Evolutionary conservation across 2,113 vertebrate genomes (phyloP).

Genomic region (Pangasianodon gigas): DNA sequence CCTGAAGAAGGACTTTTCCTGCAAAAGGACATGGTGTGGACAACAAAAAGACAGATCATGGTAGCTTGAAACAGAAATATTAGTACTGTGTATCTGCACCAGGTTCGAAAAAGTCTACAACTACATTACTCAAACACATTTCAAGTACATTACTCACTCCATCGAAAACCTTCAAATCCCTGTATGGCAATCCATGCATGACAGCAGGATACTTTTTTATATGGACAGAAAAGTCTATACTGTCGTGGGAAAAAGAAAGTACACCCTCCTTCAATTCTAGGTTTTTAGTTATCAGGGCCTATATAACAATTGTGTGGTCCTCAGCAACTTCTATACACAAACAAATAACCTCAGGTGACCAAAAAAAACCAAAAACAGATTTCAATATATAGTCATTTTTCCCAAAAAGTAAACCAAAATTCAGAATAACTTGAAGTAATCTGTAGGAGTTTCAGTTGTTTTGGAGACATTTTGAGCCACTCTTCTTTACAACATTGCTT

Average conservation of each 20-base stretch:
- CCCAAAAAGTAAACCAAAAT: too few species aligned
- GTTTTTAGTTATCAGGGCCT: background rate
- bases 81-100: background rate
- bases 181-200: background rate
- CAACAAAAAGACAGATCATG: conserved; percentile 2
- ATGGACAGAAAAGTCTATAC: background rate
- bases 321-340: background rate
- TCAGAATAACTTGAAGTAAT: too few species aligned
- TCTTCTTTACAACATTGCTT: too few species aligned
- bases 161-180: background rate
- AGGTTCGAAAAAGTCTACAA: background rate
- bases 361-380: too few species aligned
- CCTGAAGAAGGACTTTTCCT: conserved; percentile 70
- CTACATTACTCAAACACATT: background rate
- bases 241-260: background rate
- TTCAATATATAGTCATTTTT: too few species aligned
- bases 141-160: background rate
- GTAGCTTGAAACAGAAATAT: background rate
- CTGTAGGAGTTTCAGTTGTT: too few species aligned
- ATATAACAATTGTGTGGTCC: background rate
- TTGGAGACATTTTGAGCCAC: too few species aligned
- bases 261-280: background rate
- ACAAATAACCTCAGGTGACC: background rate
- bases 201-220: background rate
- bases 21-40: background rate